Conservation (phyloP, 2,888 invertebrate species). For the Lasioglossum figueresi region DNA sequence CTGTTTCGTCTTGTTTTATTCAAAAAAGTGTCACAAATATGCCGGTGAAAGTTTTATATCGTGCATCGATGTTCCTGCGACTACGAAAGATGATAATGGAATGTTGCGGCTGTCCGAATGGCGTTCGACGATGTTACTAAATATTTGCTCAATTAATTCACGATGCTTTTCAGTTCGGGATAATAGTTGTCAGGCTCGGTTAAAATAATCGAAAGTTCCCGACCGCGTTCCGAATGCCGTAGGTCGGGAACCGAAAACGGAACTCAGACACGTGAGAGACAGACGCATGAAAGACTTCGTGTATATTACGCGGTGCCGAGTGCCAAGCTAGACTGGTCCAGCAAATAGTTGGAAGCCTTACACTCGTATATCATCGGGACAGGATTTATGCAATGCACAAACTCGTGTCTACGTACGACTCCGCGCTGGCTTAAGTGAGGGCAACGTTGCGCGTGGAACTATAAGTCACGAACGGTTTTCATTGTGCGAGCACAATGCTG, state of each 20-base stretch:
- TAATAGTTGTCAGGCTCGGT: background rate
- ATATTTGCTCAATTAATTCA: background rate
- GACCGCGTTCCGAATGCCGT: background rate
- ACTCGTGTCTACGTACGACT: conserved; percentile 58
- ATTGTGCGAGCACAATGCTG: conserved; percentile 19
- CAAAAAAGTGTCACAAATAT: too few relatives aligned
- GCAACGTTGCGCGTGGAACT: conserved; percentile 37
- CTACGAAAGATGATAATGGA: background rate
- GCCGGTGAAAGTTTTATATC: background rate
- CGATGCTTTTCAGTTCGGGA: background rate
- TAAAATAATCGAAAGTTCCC: conserved; percentile 11
- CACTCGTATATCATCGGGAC: conserved; percentile 73
- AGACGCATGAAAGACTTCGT: conserved; percentile 24
- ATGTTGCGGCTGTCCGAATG: background rate
- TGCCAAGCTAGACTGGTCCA: conserved; percentile 68
- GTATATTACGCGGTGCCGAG: conserved; percentile 35
- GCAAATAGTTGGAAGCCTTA: conserved; percentile 74
- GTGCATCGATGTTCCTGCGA: background rate
- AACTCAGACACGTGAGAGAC: too few relatives aligned
- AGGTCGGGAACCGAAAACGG: conserved; percentile 35
- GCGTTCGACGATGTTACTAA: background rate
- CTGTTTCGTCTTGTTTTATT: too few relatives aligned
- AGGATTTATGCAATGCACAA: conserved; percentile 70
- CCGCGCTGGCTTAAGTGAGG: conserved; percentile 59
- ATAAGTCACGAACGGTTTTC: conserved; percentile 45